These are phyloP conservation scores for Pica pica DNA, from an alignment of 2,113 vertebrate genomes.

Conservation along the genomic window DNA sequence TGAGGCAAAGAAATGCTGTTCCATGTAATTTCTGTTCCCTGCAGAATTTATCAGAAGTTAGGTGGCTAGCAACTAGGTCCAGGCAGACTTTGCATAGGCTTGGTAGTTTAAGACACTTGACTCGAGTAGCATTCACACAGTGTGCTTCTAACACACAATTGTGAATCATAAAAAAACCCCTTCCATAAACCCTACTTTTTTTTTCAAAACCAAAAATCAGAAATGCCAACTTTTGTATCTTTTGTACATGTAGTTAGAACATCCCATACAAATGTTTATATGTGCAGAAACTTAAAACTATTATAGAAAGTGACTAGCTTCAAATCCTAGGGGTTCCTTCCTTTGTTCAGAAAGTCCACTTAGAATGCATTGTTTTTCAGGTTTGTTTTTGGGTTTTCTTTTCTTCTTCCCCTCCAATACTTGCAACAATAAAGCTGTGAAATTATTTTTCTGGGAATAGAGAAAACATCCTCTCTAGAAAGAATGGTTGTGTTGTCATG, in stretches of 20 bases:
- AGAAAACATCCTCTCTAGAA: neutral
- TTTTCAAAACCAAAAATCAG: neutral
- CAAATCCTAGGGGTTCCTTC: neutral
- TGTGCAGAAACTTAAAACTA: neutral
- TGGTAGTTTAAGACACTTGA: neutral
- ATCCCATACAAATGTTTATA: neutral
- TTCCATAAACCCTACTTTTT: neutral
- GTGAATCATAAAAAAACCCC: neutral
- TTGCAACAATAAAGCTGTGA: neutral
- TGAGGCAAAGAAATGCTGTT: neutral
- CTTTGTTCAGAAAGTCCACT: neutral
- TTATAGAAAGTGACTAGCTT: neutral
- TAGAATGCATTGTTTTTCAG: neutral
- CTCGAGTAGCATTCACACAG: neutral
- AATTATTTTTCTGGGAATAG: neutral
- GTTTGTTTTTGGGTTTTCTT: neutral
- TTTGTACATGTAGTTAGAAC: neutral
- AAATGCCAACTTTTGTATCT: fast-evolving
- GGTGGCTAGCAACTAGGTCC: neutral
- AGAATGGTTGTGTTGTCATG: neutral
- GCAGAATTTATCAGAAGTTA: neutral
- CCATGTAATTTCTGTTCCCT: neutral
- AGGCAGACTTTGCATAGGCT: neutral
- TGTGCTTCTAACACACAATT: neutral
- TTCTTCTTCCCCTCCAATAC: neutral